Conservation (phyloP, 1,140 invertebrate genomes). For the Heterodera carotae region DNA sequence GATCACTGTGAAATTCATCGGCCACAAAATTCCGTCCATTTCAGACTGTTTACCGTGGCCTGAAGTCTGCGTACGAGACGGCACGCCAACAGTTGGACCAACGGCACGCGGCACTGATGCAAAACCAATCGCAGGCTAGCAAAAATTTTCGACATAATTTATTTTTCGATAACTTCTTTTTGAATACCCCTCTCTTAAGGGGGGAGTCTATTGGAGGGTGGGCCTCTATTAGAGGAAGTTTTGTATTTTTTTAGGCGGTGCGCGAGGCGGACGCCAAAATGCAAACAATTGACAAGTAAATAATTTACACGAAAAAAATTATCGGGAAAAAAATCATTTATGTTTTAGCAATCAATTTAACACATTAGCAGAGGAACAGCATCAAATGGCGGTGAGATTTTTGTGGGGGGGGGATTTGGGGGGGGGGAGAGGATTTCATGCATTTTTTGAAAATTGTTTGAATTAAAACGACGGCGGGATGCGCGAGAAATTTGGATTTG, state of each 20-base stretch:
- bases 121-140: background rate
- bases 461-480: background rate
- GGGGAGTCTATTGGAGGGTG: background rate
- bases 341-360: background rate
- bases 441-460: background rate
- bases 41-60: background rate
- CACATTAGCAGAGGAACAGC: background rate
- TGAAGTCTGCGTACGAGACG: background rate
- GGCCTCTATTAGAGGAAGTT: background rate
- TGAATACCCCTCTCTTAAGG: no score
- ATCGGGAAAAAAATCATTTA: background rate
- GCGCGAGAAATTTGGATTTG: background rate
- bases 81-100: conserved; percentile 6
- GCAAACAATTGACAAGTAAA: background rate
- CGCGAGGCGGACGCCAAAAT: conserved; percentile 1
- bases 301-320: background rate
- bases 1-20: no score
- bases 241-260: background rate
- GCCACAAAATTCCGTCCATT: no score
- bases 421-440: background rate
- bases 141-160: no score
- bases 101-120: conserved; percentile 10
- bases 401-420: background rate
- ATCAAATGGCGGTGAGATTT: background rate
- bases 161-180: no score